Percentiles rank a stretch among this genome's conserved stretches.
These are phyloP conservation scores for Plagodis dolabraria DNA, from an alignment of 2,888 invertebrate species.

Conservation along the genomic window DNA sequence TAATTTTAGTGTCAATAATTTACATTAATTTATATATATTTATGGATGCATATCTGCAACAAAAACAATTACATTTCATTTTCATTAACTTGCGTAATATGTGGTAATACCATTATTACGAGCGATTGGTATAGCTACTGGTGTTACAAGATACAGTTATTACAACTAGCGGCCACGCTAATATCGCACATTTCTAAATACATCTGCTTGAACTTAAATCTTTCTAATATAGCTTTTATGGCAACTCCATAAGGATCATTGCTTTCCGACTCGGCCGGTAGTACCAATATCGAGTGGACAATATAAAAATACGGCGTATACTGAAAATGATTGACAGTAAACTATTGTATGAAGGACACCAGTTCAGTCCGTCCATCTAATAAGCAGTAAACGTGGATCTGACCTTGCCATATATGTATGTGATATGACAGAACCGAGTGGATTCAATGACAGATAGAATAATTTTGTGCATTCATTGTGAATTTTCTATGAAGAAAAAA, in stretches of 20 bases:
- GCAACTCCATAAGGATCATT: not conserved
- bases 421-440: constrained; percentile 2
- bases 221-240: constrained; percentile 1
- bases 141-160: too few relatives aligned
- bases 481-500: too few relatives aligned
- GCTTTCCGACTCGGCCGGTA: not conserved
- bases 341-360: constrained; percentile 16
- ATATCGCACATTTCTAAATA: too few relatives aligned
- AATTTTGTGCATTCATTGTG: too few relatives aligned
- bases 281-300: constrained; percentile 1
- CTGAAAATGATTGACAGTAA: constrained; percentile 15
- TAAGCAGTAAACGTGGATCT: constrained; percentile 17
- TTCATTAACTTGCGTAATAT: too few relatives aligned
- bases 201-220: not conserved
- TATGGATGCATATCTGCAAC: too few relatives aligned
- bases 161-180: too few relatives aligned
- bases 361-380: constrained; percentile 9
- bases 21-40: too few relatives aligned
- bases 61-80: too few relatives aligned
- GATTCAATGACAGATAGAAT: constrained; percentile 3
- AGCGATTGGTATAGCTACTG: too few relatives aligned
- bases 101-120: too few relatives aligned
- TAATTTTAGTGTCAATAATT: too few relatives aligned
- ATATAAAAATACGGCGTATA: constrained; percentile 7
- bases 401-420: constrained; percentile 10